phyloP scores from a whole-genome alignment of 2,113 vertebrate species.

The Nothoprocta pentlandii region DNA sequence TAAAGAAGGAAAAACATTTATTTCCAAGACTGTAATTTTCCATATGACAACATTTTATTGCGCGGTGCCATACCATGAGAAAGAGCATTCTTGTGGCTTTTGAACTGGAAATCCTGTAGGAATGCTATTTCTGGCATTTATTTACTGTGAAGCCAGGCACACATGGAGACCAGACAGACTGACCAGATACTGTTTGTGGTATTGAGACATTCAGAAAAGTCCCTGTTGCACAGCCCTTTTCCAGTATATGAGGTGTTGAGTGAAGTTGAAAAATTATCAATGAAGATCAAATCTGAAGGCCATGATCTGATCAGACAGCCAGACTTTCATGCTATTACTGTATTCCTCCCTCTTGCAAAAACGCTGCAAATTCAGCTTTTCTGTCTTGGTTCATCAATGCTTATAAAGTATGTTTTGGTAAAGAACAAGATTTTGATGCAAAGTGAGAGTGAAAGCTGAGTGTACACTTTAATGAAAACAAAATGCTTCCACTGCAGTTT shows the following conservation, averaged over 20 bases:
- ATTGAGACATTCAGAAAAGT: constrained; percentile 67
- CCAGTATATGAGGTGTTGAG: constrained; percentile 50
- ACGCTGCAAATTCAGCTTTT: background rate
- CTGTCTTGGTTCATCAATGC: background rate
- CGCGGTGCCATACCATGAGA: constrained; percentile 78
- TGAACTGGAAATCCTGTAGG: constrained; percentile 79
- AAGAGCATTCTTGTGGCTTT: constrained; percentile 81
- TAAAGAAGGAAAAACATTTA: constrained; percentile 68
- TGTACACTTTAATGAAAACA: background rate
- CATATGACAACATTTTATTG: constrained; percentile 80
- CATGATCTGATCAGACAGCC: constrained; percentile 53
- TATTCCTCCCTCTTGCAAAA: constrained; percentile 51
- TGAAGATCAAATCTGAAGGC: constrained; percentile 59
- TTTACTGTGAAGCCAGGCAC: constrained; percentile 72
- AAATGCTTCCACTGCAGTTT: background rate
- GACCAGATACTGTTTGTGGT: constrained; percentile 76
- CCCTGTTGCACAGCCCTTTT: constrained; percentile 41
- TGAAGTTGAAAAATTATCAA: constrained; percentile 61
- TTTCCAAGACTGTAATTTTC: constrained; percentile 81
- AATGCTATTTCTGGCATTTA: constrained; percentile 78
- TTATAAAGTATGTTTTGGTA: constrained; percentile 24
- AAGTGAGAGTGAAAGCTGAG: background rate
- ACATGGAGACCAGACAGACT: constrained; percentile 72
- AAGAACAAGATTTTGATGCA: constrained; percentile 28
- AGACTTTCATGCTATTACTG: constrained; percentile 37